A percentile compares a stretch with the other conserved stretches of the same genome.
phyloP scores from a whole-genome alignment of 2,797 vertebrate species.

The Rhabdomys pumilio region DNA sequence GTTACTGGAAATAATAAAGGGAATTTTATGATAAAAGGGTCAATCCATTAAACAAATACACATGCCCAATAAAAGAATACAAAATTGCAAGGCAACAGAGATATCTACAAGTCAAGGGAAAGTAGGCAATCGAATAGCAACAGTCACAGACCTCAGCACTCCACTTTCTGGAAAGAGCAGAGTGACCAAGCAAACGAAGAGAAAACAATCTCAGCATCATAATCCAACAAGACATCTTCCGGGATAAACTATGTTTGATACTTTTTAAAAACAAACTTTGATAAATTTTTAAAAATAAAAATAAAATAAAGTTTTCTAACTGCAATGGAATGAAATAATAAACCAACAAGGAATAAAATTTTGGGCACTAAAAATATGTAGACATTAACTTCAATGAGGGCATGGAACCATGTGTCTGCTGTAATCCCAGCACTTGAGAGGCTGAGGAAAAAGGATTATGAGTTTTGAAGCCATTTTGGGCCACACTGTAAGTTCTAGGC shows the following conservation, averaged over 20 bases:
- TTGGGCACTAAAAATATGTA: not conserved
- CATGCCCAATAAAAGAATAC: not conserved
- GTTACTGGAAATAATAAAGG: not conserved
- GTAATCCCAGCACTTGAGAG: not conserved
- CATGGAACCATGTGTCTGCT: not conserved
- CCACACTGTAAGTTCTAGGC: not conserved
- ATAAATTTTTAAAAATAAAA: not conserved
- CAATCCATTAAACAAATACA: not conserved
- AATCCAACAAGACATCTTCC: not conserved
- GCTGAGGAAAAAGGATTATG: not conserved
- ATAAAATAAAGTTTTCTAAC: not conserved
- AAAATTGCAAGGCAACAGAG: not conserved
- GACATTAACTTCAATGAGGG: not conserved
- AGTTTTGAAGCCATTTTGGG: not conserved
- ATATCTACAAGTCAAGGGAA: not conserved
- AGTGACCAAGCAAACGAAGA: not conserved
- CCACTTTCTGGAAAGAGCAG: not conserved
- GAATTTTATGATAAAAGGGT: not conserved
- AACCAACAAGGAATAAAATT: not conserved
- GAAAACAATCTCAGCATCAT: not conserved
- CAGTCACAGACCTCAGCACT: not conserved
- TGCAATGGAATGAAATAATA: not conserved
- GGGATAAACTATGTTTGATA: not conserved
- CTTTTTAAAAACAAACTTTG: not conserved
- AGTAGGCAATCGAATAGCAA: not conserved